Base-by-base conservation (phyloP, 2,888 invertebrate genomes). In the Acleris sparsana region DNA sequence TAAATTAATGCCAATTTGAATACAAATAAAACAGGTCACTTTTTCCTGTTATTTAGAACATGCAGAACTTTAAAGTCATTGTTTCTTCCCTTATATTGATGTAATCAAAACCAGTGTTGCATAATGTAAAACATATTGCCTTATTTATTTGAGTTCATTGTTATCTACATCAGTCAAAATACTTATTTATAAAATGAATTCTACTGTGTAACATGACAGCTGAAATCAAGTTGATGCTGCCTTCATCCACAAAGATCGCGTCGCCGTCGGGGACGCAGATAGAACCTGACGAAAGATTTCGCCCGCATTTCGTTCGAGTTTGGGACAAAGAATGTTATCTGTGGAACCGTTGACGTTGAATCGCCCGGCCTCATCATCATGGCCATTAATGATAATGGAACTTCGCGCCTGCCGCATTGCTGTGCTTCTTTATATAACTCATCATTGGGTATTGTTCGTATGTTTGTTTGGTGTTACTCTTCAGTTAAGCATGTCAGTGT, bases 271-370 rank as follows among this genome's bases (percentile, higher is more conserved):
- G n/a, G 5, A 13, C 51, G 3, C 20, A 48, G 51, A 48, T 60
- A 55, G 53, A 56, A 33, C n/a, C 16, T 20, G 56, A 20, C n/a
- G 44, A 57, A 57, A 57, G 56, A 62, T 66, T 66, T 57, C 44
- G 48, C 61, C 66, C 66, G 66, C 66, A 66, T 66, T 57, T 57
- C 44, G 39, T 62, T 62, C 57, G 44, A 55, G 18, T 43, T 57
- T 25, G 52, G 55, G 56, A 57, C 66, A 61, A 62, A 66, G 62
- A 57, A 66, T 61, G 22, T 57, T 57, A 66, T 66, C 62, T 57
- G 18, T 29, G 49, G 43, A 53, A 53, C 51, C 55, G 66, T 66
- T 57, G 57, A 66, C 48, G 65, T 56, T 61, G 52, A 66, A 52
- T 61, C n/a, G 43, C 18, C n/a, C 16, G 25, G 60, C 56, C 39